These are phyloP conservation scores for Drosophila equinoxialis DNA, from an alignment of 1,140 invertebrate genomes.

Conservation along the genomic window DNA sequence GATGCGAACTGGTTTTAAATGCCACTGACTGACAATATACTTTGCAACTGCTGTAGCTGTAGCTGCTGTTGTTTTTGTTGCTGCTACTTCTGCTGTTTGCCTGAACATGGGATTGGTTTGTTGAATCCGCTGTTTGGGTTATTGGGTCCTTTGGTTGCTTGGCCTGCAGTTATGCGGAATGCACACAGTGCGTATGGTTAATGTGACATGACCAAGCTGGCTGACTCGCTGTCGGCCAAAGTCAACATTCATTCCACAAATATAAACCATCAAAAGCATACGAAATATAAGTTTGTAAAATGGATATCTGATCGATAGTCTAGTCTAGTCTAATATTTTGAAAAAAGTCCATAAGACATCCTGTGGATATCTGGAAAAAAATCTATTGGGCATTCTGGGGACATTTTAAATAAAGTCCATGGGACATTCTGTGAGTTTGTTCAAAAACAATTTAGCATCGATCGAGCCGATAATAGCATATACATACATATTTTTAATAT, in stretches of 20 bases:
- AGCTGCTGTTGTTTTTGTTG: not conserved
- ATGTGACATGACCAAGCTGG: constrained; percentile 63
- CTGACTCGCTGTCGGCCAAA: constrained; percentile 42
- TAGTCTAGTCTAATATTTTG: no score
- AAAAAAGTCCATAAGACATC: no score
- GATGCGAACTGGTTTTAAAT: constrained; percentile 79
- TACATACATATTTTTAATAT: no score
- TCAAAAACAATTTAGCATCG: no score
- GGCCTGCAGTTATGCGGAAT: constrained; percentile 59
- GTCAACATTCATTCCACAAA: constrained; percentile 51
- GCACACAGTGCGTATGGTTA: constrained; percentile 75
- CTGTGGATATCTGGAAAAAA: no score
- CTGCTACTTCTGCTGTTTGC: constrained; percentile 38
- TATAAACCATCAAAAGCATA: not conserved
- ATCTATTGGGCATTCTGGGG: no score
- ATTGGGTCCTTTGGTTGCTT: constrained; percentile 40
- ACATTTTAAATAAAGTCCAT: no score
- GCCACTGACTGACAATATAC: constrained; percentile 67
- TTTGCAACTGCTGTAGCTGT: constrained; percentile 15
- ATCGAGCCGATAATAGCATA: no score
- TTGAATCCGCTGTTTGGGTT: constrained; percentile 29
- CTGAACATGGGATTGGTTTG: constrained; percentile 53
- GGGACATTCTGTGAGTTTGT: no score
- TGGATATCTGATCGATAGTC: no score
- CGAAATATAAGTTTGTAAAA: no score